A percentile compares a stretch with the other conserved stretches of the same genome.
Evolutionary conservation across 2,797 vertebrate genomes (phyloP).

Genomic region (Bradypus variegatus): DNA sequence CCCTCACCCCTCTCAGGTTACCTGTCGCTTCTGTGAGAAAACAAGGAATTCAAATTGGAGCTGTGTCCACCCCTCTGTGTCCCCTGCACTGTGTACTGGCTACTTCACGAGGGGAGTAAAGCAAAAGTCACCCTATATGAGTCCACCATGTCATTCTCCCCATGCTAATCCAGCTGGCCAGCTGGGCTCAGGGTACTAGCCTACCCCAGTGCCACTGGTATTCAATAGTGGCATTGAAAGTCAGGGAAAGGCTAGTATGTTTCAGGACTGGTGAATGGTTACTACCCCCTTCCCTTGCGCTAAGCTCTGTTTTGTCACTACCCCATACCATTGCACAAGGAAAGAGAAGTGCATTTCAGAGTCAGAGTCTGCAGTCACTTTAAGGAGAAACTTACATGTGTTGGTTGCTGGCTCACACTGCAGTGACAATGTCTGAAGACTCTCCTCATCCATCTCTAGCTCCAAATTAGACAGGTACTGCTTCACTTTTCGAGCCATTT

Average conservation of each 20-base stretch:
- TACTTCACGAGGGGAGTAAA: neutral
- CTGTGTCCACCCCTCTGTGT: fast-evolving
- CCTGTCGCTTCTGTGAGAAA: neutral
- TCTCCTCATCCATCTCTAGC: conserved; percentile 96
- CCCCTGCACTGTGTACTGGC: neutral
- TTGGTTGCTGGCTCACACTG: conserved; percentile 96
- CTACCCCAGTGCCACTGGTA: no score
- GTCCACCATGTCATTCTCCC: neutral
- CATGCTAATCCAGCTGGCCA: neutral
- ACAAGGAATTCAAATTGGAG: neutral
- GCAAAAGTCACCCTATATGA: neutral
- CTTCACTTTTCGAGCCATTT: conserved; percentile 97
- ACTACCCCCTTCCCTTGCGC: fast-evolving
- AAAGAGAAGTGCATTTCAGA: neutral
- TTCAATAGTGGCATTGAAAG: neutral
- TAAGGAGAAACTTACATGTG: conserved; percentile 83
- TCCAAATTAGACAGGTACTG: conserved; percentile 95
- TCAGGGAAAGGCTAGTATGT: fast-evolving
- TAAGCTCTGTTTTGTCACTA: no score
- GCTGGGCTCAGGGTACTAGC: neutral
- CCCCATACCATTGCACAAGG: neutral
- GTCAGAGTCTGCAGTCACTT: neutral
- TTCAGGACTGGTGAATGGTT: neutral
- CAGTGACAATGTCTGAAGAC: conserved; percentile 90
- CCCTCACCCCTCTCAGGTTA: neutral